Evolutionary conservation across 1,140 invertebrate genomes (phyloP).

Genomic region (Bombyx mori): ASM3026992v2 NC_085119.1:4526501-4527000

Average conservation of each 20-base stretch:
- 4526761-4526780: background rate
- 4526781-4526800: background rate
- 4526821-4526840: background rate
- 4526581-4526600: conserved; percentile 71
- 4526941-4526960: no score
- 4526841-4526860: background rate
- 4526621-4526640: conserved; percentile 77
- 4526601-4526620: conserved; percentile 71
- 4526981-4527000: no score
- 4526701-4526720: background rate
- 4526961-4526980: no score
- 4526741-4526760: background rate
- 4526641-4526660: conserved; percentile 75
- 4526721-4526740: no score
- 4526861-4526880: conserved; percentile 6
- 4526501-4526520: conserved; percentile 71
- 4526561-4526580: conserved; percentile 78
- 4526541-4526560: conserved; percentile 71
- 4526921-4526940: no score
- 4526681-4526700: conserved; percentile 38
- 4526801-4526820: no score
- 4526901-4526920: background rate
- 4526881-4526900: background rate
- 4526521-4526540: conserved; percentile 63
- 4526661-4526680: conserved; percentile 63